A percentile compares a stretch with the other conserved stretches of the same genome.
These are phyloP conservation scores for Gryllus bimaculatus DNA, from an alignment of 1,140 invertebrate genomes.

Conservation along the genomic window DNA sequence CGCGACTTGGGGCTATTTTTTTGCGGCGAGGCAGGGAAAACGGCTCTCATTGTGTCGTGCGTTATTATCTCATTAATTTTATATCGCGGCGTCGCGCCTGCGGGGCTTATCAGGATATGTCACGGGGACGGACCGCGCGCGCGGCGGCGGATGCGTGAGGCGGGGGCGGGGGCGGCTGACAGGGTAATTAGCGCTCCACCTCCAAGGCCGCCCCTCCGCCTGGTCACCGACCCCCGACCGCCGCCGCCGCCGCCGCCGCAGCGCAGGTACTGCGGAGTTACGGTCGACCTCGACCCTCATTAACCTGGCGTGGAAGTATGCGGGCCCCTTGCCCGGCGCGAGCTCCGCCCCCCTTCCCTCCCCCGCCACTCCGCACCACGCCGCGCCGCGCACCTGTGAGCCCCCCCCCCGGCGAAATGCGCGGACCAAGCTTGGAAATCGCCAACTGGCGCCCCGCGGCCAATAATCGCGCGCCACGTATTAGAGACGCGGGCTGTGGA, in stretches of 20 bases:
- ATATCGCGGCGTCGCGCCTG: neutral
- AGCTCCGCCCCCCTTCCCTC: neutral
- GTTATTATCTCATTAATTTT: neutral
- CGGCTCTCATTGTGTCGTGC: neutral
- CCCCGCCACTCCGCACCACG: no score
- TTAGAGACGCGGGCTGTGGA: no score
- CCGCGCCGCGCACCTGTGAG: no score
- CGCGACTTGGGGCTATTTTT: neutral
- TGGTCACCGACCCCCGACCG: neutral
- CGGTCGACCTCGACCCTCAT: neutral
- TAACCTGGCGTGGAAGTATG: constrained; percentile 3
- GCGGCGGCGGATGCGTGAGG: neutral
- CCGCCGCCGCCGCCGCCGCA: no score
- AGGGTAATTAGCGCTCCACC: neutral
- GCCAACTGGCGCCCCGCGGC: no score
- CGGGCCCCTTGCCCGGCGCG: neutral
- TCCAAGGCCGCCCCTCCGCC: neutral
- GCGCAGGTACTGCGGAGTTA: neutral
- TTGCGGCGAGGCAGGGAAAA: neutral
- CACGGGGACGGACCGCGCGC: neutral
- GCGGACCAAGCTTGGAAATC: no score
- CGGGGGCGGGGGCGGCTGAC: neutral
- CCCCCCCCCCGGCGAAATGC: no score
- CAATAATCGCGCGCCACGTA: no score
- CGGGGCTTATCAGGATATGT: neutral